phyloP scores from a whole-genome alignment of 2,888 invertebrate genomes.

The Onchidella celtica region DNA sequence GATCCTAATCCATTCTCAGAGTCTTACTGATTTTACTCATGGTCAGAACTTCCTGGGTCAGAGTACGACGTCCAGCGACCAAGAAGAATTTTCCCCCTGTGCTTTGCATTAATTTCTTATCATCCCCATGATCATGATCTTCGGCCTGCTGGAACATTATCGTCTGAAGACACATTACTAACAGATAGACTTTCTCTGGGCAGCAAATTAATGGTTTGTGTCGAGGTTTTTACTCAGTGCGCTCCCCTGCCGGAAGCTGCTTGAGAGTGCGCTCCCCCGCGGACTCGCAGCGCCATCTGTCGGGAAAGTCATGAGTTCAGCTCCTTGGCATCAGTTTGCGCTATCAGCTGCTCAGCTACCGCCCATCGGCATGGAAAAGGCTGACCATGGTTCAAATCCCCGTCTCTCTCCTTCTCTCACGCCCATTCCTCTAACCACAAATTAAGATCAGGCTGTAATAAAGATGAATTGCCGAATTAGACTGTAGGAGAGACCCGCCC shows the following conservation, averaged over 20 bases:
- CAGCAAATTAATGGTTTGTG: slow-evolving; percentile 46
- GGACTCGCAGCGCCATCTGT: slow-evolving; percentile 26
- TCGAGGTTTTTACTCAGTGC: slow-evolving; percentile 3
- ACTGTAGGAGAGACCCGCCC: slow-evolving; percentile 27
- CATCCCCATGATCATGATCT: slow-evolving; percentile 28
- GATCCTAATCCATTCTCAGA: no score
- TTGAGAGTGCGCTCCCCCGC: slow-evolving; percentile 6
- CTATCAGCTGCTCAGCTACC: slow-evolving; percentile 14
- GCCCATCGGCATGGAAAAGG: slow-evolving; percentile 41
- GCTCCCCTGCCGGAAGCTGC: slow-evolving; percentile 19
- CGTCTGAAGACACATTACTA: slow-evolving; percentile 20
- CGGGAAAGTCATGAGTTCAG: slow-evolving; percentile 17
- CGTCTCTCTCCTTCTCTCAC: slow-evolving; percentile 19
- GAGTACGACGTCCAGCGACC: no score
- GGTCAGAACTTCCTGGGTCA: no score
- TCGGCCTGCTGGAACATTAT: not conserved
- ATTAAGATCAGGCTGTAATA: slow-evolving; percentile 50
- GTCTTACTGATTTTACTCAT: no score
- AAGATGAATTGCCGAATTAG: slow-evolving; percentile 53
- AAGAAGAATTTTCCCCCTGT: slow-evolving; percentile 7
- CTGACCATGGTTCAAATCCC: slow-evolving; percentile 42
- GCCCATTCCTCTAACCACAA: slow-evolving; percentile 44
- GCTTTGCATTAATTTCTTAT: slow-evolving; percentile 35
- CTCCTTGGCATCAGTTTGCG: not conserved
- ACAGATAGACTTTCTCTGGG: slow-evolving; percentile 25